Base-by-base conservation (phyloP, 2,797 vertebrate genomes). In the Enteromius radiatus region DNA sequence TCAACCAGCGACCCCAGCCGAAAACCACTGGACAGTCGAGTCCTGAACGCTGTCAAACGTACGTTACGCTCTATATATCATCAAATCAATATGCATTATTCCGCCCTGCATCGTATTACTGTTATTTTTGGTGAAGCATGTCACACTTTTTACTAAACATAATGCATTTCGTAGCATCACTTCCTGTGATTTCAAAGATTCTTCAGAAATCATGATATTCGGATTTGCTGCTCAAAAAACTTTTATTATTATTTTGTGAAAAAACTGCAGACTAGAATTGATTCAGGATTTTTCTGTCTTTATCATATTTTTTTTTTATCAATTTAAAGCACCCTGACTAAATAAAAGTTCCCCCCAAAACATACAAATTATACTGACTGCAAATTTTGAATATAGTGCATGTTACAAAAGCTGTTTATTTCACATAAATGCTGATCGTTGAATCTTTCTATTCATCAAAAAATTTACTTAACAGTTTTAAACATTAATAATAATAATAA, bases 1-100 rank as follows among this genome's bases (percentile, higher is more conserved):
- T 99, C 98, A 26, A 99, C 98, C 1, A 99, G 98, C 21, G 98
- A 99, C 89, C 98, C 98, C 7, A 99, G 97, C 92, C 93, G 98
- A 89, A 99, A 99, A 88, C 98, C 98, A 3, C 93, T 99, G 92
- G 98, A 99, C 94, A 99, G 98, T 94, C 93, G 98, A n/a, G 97
- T 99, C 84, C 96, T 99, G 45, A 99, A 99, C 0, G 98, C 98
- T 84, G 98, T 99, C 89, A 99, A 99, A 96, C 88, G 98, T 99
- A 94, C 1, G 70, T 74, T 15, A n/a, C 1, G 0, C 47, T 74
- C 70, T 43, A 26, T 23, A 43, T 68, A 5, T 43, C 11, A 26
- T 69, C 19, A 65, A n/a, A 2, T n/a, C 17, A n/a, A 67, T 26
- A 19, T 71, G 47, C 69, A 71, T 63, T 63, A 63, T 26, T 17